Conservation (phyloP, 2,888 invertebrate genomes). For the Cataglyphis albicans region DNA sequence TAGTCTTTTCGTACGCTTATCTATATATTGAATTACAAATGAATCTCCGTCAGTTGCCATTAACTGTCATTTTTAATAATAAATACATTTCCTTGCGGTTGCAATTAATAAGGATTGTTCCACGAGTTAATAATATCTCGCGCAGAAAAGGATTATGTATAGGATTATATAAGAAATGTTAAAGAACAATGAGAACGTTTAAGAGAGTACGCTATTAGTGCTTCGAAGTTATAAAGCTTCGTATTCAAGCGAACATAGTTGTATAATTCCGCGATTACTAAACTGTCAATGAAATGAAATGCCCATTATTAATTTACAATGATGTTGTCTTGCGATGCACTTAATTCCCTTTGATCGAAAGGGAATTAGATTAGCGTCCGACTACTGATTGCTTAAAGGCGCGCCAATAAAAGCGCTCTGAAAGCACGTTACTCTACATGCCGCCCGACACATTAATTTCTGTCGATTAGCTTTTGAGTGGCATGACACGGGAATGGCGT, state of each 20-base stretch:
- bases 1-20: not conserved
- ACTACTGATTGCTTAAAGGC: slow-evolving; percentile 56
- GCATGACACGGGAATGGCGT: slow-evolving; percentile 55
- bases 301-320: slow-evolving; percentile 57
- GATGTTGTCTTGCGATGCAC: slow-evolving; percentile 39
- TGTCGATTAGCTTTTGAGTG: slow-evolving; percentile 70
- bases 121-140: not conserved
- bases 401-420: slow-evolving; percentile 59
- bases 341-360: slow-evolving; percentile 40
- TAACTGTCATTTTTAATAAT: not conserved
- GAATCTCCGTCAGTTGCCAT: not conserved
- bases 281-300: slow-evolving; percentile 13
- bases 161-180: not conserved
- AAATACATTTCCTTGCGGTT: not conserved
- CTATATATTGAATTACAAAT: not conserved
- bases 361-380: slow-evolving; percentile 31
- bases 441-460: slow-evolving; percentile 64
- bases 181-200: not conserved
- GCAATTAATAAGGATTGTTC: not conserved
- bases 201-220: not conserved
- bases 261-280: not conserved
- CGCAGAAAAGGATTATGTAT: not conserved
- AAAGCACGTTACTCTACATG: slow-evolving; percentile 61
- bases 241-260: not conserved
- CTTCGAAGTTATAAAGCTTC: not conserved